These are phyloP conservation scores for Luidia sarsii DNA, from an alignment of 53 echinoderm and acorn worm species.

Conservation along the genomic window DNA sequence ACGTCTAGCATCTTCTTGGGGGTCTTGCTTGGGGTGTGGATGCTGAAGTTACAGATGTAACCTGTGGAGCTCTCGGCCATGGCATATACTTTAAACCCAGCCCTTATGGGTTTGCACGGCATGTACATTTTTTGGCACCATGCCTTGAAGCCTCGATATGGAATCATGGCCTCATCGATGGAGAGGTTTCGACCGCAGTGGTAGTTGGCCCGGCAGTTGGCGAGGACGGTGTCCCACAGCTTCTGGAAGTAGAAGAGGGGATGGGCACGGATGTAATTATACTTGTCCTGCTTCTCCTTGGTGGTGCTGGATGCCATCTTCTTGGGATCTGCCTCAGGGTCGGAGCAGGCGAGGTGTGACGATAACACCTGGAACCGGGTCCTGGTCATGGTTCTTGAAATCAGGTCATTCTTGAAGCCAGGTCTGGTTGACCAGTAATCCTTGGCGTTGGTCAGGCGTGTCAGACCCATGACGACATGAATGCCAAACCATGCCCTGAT, in stretches of 20 bases:
- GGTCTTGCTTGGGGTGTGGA: background rate
- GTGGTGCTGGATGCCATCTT: background rate
- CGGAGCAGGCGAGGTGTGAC: slow-evolving; percentile 15
- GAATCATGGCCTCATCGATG: slow-evolving; percentile 32
- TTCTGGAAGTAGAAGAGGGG: slow-evolving; percentile 29
- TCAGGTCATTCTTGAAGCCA: slow-evolving; percentile 5
- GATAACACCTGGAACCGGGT: slow-evolving; percentile 4
- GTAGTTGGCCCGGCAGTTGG: slow-evolving; percentile 14
- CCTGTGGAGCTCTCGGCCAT: slow-evolving; percentile 17
- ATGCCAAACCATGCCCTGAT: background rate
- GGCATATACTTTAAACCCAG: slow-evolving; percentile 41
- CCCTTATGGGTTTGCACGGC: slow-evolving; percentile 41
- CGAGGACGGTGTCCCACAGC: slow-evolving; percentile 30
- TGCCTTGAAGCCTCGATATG: slow-evolving; percentile 20
- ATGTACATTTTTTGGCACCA: slow-evolving; percentile 30
- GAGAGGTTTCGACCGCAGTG: slow-evolving; percentile 2
- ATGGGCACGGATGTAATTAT: background rate
- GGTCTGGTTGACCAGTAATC: slow-evolving; percentile 22
- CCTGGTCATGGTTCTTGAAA: slow-evolving; percentile 25
- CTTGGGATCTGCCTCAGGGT: slow-evolving; percentile 9
- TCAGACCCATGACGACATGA: background rate
- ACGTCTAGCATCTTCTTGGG: slow-evolving; percentile 14
- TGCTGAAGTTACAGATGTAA: slow-evolving; percentile 5
- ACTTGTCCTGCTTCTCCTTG: slow-evolving; percentile 6
- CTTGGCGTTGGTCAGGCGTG: background rate